Conservation (phyloP, 2,113 vertebrate species). For the Alectura lathami region DNA sequence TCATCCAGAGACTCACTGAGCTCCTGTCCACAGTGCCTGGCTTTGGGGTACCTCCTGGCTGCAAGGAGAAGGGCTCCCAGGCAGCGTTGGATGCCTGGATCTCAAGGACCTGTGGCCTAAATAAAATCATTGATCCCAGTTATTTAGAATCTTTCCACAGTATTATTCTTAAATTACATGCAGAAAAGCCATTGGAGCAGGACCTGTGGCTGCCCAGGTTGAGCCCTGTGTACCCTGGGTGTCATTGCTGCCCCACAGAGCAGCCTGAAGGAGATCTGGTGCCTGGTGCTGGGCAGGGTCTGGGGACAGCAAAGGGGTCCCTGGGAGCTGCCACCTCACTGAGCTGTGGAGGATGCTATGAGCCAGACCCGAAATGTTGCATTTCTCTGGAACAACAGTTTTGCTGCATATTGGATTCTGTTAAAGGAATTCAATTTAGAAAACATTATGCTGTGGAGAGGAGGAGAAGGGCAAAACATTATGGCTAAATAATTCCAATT, state of each 20-base stretch:
- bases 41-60: not conserved
- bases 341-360: rapidly evolving
- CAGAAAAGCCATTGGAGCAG: not conserved
- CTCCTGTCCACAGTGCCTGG: not conserved
- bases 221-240: rapidly evolving
- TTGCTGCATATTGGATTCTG: slow-evolving; percentile 18
- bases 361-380: not conserved
- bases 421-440: slow-evolving; percentile 54
- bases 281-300: not conserved
- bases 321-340: not conserved
- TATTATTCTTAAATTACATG: rapidly evolving
- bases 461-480: slow-evolving; percentile 21
- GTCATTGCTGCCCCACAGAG: rapidly evolving
- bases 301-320: not conserved
- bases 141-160: not conserved
- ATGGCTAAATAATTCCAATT: slow-evolving; percentile 57
- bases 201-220: not conserved
- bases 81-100: too few species aligned
- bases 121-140: not conserved
- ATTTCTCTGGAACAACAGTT: not conserved
- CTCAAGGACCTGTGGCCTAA: not conserved
- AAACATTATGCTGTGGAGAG: slow-evolving; percentile 1
- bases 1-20: not conserved
- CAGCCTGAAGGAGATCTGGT: not conserved
- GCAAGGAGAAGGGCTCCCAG: too few species aligned